phyloP scores from a whole-genome alignment of 2,113 vertebrate genomes.

The Orthonyx spaldingii region DNA sequence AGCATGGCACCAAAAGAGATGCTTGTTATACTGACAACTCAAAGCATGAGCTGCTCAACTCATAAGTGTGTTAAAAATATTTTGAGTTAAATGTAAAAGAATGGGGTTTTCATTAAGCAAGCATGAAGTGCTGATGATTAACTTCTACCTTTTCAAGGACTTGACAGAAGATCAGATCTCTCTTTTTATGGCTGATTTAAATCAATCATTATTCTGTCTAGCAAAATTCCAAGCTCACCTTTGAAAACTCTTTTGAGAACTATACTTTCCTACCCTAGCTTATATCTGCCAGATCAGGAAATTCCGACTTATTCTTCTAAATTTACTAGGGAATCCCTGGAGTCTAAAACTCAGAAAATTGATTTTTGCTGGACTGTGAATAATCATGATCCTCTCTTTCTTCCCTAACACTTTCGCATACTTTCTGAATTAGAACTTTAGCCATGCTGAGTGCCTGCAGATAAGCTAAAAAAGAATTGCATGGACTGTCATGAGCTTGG shows the following conservation, averaged over 20 bases:
- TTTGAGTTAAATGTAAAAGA: background rate
- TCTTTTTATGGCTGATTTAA: conserved; percentile 12
- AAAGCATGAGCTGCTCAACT: background rate
- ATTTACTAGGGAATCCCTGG: conserved; percentile 2
- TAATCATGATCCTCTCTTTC: background rate
- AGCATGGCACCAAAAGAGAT: background rate
- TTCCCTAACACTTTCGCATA: background rate
- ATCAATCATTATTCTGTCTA: conserved; percentile 33
- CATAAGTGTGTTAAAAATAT: background rate
- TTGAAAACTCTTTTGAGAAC: conserved; percentile 39
- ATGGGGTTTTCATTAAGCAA: conserved; percentile 4
- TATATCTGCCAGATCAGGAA: conserved; percentile 44
- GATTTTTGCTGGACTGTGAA: conserved; percentile 4
- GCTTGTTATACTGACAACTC: background rate
- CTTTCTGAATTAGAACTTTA: conserved; percentile 4
- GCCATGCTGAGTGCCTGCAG: background rate
- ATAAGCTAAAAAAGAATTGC: background rate
- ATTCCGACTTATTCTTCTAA: conserved; percentile 41
- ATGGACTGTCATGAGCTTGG: background rate
- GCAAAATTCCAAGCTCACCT: conserved; percentile 4
- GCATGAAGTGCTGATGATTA: background rate
- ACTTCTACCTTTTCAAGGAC: background rate
- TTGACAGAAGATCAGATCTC: conserved; percentile 9
- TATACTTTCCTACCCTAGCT: background rate
- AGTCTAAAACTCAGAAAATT: background rate